Evolutionary conservation across 2,113 vertebrate genomes (phyloP), one percentile per base, ranked within the genome.

Genomic region (Rutilus rutilus): DNA sequence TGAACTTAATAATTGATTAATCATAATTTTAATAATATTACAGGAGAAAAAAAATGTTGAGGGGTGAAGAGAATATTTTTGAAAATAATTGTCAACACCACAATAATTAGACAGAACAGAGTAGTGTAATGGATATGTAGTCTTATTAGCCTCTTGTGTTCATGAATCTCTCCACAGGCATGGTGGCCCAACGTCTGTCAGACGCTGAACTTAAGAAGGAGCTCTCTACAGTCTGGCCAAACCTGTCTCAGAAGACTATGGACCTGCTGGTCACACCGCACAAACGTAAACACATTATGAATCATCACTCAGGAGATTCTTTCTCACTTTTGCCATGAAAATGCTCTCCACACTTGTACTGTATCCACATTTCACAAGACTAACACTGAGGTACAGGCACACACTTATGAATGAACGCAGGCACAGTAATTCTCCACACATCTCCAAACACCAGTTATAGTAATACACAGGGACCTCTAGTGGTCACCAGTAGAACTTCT

Each of bases 261-360:
- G 97, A 98, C 88, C 90, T 99, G 78, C 89, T 99, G 91, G 98
- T 99, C 82, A 98, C 98, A 0, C 97, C 97, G 85, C 98, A 99
- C 88, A 98, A 97, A 94, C 95, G 98, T 99, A 90, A 91, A 90
- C 59, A 69, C 21, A 60, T 57, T 27, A 57, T 57, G 8, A 73
- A 25, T 15, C 60, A 69, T 52, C 6, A 47, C 59, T 15, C 47
- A 81, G 21, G 45, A 21, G n/a, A 81, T 80, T 19, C 4, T 45
- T 30, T 64, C 33, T 42, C 45, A 25, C 6, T 62, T 62, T 27
- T 60, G 4, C 36, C 14, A 65, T 8, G 64, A 3, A 81, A 81
- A 81, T 33, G 33, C 75, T 33, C 14, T 57, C 27, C 19, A 71
- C 50, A 60, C 6, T 87, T 50, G 42, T n/a, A n/a, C n/a, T n/a